A percentile compares a stretch with the other conserved stretches of the same genome.
Conservation (phyloP, 2,888 invertebrate genomes). For the Heterodera filipjevi region DNA sequence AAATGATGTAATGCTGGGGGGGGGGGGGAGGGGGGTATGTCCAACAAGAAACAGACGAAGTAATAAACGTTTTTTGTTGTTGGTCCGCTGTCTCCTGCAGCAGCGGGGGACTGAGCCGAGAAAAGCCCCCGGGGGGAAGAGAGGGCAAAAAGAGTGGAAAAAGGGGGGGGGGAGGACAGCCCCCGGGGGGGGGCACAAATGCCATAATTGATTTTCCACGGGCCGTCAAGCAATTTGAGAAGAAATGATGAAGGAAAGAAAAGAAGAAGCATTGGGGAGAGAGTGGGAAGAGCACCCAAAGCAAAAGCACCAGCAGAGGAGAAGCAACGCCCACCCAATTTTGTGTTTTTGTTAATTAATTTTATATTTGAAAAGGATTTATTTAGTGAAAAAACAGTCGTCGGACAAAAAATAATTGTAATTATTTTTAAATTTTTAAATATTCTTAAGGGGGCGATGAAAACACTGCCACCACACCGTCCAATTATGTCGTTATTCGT, state of each 20-base stretch:
- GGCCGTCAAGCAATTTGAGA: neutral
- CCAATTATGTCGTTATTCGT: too few species aligned
- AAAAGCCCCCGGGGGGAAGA: neutral
- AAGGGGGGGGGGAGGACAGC: neutral
- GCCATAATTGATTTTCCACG: slow-evolving; percentile 7
- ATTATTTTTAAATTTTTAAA: too few species aligned
- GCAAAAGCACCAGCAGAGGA: too few species aligned
- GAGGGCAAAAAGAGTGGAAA: neutral
- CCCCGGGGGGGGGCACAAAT: neutral
- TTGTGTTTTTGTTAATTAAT: too few species aligned
- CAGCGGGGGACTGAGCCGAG: neutral
- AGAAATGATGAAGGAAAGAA: neutral
- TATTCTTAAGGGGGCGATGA: too few species aligned
- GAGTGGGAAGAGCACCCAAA: neutral
- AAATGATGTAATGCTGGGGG: too few species aligned
- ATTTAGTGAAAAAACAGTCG: too few species aligned
- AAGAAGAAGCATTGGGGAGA: neutral
- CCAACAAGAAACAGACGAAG: neutral
- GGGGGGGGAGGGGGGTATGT: too few species aligned
- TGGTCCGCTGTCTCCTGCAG: neutral
- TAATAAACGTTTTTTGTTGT: neutral
- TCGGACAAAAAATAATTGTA: too few species aligned
- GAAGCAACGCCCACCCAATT: too few species aligned
- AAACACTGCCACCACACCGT: too few species aligned
- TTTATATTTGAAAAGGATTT: too few species aligned